Evolutionary conservation across 2,113 vertebrate genomes (phyloP).

Genomic region (Poeciliopsis retropinna): DNA sequence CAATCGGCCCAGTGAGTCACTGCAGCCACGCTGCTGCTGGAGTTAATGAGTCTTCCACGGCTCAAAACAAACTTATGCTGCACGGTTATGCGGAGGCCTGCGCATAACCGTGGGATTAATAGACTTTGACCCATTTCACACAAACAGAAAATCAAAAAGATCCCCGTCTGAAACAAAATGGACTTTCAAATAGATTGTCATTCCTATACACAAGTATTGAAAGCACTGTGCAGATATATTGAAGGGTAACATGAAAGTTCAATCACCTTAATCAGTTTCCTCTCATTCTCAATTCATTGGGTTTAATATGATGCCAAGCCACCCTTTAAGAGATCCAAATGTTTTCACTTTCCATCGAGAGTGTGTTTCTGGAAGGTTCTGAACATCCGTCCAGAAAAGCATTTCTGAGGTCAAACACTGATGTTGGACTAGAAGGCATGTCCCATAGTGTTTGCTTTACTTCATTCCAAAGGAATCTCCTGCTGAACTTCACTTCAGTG

Average conservation of each 20-base stretch:
- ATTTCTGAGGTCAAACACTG: too few species aligned
- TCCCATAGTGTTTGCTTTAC: too few species aligned
- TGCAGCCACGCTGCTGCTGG: not conserved
- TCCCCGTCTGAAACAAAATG: too few species aligned
- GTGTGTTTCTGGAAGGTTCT: not conserved
- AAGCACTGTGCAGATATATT: not conserved
- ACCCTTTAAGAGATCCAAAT: not conserved
- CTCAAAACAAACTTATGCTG: not conserved
- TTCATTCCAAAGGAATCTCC: too few species aligned
- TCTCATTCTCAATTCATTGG: not conserved
- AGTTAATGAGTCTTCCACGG: not conserved
- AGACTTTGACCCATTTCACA: not conserved
- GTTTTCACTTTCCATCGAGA: not conserved
- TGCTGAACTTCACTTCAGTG: too few species aligned
- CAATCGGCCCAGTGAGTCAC: not conserved
- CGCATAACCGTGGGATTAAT: not conserved
- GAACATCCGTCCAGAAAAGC: not conserved
- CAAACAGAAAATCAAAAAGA: not conserved
- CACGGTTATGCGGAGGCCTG: not conserved
- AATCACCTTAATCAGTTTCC: not conserved
- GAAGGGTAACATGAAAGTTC: not conserved
- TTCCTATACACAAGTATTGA: not conserved
- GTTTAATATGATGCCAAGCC: not conserved
- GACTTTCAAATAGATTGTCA: not conserved
- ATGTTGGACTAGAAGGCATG: too few species aligned